Evolutionary conservation across 1,140 invertebrate genomes (phyloP).

Genomic region (Schmidtea mediterranea): DNA sequence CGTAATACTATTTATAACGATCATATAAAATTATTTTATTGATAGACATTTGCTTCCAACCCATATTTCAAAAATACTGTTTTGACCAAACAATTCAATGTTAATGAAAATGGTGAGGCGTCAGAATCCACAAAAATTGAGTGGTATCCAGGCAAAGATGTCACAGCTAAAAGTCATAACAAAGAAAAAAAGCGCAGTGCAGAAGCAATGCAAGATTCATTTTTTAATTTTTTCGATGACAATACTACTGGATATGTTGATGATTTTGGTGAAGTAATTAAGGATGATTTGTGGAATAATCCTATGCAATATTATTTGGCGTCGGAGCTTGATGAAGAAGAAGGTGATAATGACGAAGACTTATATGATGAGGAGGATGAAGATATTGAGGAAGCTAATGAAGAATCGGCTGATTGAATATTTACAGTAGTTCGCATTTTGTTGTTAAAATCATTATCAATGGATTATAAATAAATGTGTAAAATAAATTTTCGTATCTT

Average conservation of each 20-base stretch:
- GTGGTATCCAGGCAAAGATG: constrained; percentile 21
- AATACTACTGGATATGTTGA: constrained; percentile 23
- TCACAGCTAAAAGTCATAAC: constrained; percentile 13
- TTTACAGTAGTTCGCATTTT: too few relatives aligned
- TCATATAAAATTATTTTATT: too few relatives aligned
- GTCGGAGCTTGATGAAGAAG: constrained; percentile 30
- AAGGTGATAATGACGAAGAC: constrained; percentile 23
- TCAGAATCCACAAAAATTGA: constrained; percentile 25
- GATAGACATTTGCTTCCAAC: constrained; percentile 50
- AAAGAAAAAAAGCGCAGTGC: constrained; percentile 19
- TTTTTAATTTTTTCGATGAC: constrained; percentile 27
- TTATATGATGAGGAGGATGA: constrained; percentile 11
- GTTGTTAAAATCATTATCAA: too few relatives aligned
- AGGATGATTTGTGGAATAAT: constrained; percentile 69
- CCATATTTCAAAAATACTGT: constrained; percentile 55
- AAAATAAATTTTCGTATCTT: too few relatives aligned
- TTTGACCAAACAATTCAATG: constrained; percentile 49
- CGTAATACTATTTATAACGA: too few relatives aligned
- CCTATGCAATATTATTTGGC: constrained; percentile 62
- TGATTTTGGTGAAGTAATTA: constrained; percentile 33
- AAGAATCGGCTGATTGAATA: too few relatives aligned
- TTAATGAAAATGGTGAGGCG: constrained; percentile 28
- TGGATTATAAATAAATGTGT: too few relatives aligned
- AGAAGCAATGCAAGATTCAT: constrained; percentile 16
- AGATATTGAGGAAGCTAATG: constrained; percentile 11